Evolutionary conservation across 2,888 invertebrate species (phyloP), one percentile per base, ranked within the genome.

Genomic region (Hydraecia micacea): DNA sequence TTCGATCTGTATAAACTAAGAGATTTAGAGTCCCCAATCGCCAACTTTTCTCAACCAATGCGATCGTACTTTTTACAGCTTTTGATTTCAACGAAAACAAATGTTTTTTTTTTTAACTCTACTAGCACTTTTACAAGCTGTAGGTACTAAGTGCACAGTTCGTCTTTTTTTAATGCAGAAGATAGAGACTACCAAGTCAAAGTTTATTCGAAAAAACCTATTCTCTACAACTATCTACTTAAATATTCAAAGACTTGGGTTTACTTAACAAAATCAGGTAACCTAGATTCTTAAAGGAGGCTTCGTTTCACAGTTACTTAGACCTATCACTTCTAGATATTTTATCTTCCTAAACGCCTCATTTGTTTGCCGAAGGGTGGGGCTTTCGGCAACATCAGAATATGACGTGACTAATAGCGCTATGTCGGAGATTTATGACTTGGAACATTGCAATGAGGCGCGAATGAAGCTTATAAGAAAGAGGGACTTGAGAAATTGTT

Each of bases 401-500:
- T 91, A 91, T 91, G 91, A 91, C 93, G 88, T 93, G 91, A 92
- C 90, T 91, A 89, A 93, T 93, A 85, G 91, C 85, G 80, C 87
- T 87, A 91, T 88, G 87, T 74, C 73, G 76, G 75, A 90, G 92
- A 93, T 93, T 93, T 93, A 93, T 92, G 81, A 84, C 88, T 85
- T 76, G 70, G 81, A 86, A 86, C 86, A 87, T 86, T 82, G 83
- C 86, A 86, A 83, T 81, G 80, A 77, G 81, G 77, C 76, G 81
- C 70, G 79, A 81, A 80, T 72, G 72, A 81, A 84, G 75, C 79
- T 75, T 78, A 80, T 75, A 69, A 74, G 65, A 75, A 77, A 73
- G 68, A 78, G 25, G 60, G 32, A 69, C 36, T 73, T 46, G 49
- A 32, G 65, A 66, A 73, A 83, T 63, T 75, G 75, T 73, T 71